Evolutionary conservation across 2,888 invertebrate genomes (phyloP), one percentile per base, ranked within the genome.

Genomic region (Caenorhabditis wallacei): DNA sequence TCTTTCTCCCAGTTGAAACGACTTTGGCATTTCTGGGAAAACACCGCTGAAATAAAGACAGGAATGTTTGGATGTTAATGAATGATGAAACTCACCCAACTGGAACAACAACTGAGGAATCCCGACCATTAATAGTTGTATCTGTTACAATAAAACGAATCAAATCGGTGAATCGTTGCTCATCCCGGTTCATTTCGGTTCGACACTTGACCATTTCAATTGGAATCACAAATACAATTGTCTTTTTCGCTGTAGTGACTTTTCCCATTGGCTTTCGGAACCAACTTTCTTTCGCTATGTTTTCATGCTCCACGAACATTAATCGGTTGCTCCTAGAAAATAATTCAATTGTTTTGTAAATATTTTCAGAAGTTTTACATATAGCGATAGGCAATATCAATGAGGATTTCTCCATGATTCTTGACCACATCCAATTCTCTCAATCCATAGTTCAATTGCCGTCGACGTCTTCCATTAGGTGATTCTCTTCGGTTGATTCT

Each of bases 21-120:
- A 37, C 18, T 79, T 56, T 8, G 71, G 71, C n/a, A 79, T 13
- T 1, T 1, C 1, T 5, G 70, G 64, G 20, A 71, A 79, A 0
- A 46, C 8, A 5, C 70, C 71, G 5, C 79, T 79, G 71, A 59
- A 75, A 68, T 13, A 48, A 26, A 48, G n/a, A 35, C 8, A 30
- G 3, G 30, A 30, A 30, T 30, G 8, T 3, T 3, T 30, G 8
- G 30, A 8, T 30, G 30, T 0, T 10, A 26, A 16, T 26, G 22
- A 4, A 18, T 18, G 5, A n/a, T 16, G n/a, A 8, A 26, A 26
- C 63, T 1, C 18, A 79, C 79, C 71, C 70, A n/a, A 43, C 18
- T 22, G 79, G 64, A 16, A 79, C 37, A n/a, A 79, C 56, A 8
- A 79, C 20, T 16, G 48, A 56, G 8, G 22, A 20, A 37, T 75